A percentile compares a stretch with the other conserved stretches of the same genome.
These are phyloP conservation scores for Nomada ruficornis DNA, from an alignment of 2,888 invertebrate genomes.

Conservation along the genomic window DNA sequence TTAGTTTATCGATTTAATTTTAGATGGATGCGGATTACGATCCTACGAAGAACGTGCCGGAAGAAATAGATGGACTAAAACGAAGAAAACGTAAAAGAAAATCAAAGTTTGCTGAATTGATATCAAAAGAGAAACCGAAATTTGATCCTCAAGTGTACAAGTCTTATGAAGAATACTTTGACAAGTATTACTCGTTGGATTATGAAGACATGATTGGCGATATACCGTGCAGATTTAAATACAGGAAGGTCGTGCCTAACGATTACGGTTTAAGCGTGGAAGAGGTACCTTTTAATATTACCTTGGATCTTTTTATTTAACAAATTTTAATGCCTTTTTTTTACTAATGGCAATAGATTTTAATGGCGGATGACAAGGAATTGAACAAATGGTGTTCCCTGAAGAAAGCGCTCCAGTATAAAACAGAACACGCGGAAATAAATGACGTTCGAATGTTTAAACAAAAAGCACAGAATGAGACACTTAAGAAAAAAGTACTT, in stretches of 20 bases:
- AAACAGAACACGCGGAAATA: constrained; percentile 91
- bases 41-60: constrained; percentile 84
- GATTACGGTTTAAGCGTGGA: constrained; percentile 95
- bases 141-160: constrained; percentile 91
- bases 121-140: constrained; percentile 91
- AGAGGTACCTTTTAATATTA: constrained; percentile 88
- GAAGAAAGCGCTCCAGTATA: constrained; percentile 92
- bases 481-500: constrained; percentile 91
- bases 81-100: constrained; percentile 88
- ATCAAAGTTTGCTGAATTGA: constrained; percentile 91
- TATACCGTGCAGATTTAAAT: constrained; percentile 96
- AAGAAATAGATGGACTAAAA: constrained; percentile 87
- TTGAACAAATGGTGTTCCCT: constrained; percentile 98
- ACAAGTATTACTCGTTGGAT: constrained; percentile 97
- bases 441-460: constrained; percentile 91
- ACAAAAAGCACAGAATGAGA: constrained; percentile 89
- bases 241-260: constrained; percentile 94
- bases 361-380: constrained; percentile 96
- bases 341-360: constrained; percentile 87
- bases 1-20: constrained; percentile 59
- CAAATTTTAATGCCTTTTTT: constrained; percentile 16
- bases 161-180: constrained; percentile 94
- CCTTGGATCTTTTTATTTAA: not conserved
- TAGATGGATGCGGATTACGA: constrained; percentile 96
- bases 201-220: constrained; percentile 98